Base-by-base conservation (phyloP, 2,888 invertebrate species). In the Leptinotarsa rubiginosa region DNA sequence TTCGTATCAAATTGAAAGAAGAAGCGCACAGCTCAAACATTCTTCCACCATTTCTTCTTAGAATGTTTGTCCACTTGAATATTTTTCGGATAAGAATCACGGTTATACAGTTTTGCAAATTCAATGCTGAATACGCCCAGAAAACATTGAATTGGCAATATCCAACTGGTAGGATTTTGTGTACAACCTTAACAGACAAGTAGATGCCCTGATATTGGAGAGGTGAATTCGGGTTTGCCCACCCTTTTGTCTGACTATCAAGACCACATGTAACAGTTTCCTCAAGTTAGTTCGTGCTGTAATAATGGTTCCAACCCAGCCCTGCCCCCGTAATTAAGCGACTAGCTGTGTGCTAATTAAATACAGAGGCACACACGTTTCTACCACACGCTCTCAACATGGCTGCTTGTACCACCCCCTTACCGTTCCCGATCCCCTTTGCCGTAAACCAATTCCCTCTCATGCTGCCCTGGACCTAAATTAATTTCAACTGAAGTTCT, bases 261-360 rank as follows among this genome's bases (percentile, higher is more conserved):
- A 79, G 83, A 84, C 84, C 84, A 83, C 84, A 84, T 84, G 84
- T 85, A 85, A 85, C 86, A 85, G 84, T 86, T 85, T 85, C 84
- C 85, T 83, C 83, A 83, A 86, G 85, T 86, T 85, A 84, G 84
- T 83, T 84, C 83, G 85, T 83, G 82, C 84, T 83, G 83, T 85
- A 85, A 85, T 86, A 85, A 86, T 84, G 84, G 85, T 83, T 83
- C 84, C 84, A 81, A 81, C 85, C 86, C 85, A 83, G 85, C 83
- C 84, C 86, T 84, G 85, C 86, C 86, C 85, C 85, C 83, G 85
- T 87, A 87, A 87, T 87, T 86, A 86, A 85, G 85, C 85, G 83
- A 85, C 85, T 84, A 83, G 84, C 85, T 85, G 85, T 85, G 84
- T 84, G 85, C 86, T 87, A 87, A 87, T 87, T 87, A 87, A 87